Evolutionary conservation across 1,140 invertebrate genomes (phyloP).

Genomic region (Papilio machaon): DNA sequence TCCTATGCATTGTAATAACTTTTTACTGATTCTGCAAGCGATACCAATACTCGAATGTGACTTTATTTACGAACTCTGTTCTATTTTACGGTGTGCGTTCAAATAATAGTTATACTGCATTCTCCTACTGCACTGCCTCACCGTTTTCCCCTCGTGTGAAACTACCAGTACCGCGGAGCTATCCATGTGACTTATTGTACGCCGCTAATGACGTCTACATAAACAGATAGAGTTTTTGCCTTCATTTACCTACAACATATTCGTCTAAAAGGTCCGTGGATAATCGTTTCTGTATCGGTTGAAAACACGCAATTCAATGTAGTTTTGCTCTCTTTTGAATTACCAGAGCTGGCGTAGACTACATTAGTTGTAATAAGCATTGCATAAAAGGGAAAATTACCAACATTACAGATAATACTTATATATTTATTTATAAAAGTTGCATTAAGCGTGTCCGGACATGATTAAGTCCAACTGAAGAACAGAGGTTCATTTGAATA

Average conservation of each 20-base stretch:
- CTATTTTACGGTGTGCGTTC: neutral
- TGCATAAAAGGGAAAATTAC: neutral
- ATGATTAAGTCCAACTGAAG: neutral
- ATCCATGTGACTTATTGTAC: conserved; percentile 61
- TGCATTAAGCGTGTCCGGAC: neutral
- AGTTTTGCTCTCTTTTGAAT: conserved; percentile 31
- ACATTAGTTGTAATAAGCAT: conserved; percentile 1
- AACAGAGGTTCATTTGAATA: neutral
- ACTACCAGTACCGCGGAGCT: conserved; percentile 48
- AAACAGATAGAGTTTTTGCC: conserved; percentile 55
- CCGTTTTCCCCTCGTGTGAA: neutral
- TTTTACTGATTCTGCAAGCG: too few relatives aligned
- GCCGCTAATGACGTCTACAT: conserved; percentile 47
- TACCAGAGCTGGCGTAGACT: conserved; percentile 17
- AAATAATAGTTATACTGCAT: neutral
- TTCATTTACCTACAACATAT: conserved; percentile 49
- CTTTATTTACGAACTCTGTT: neutral
- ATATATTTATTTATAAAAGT: neutral
- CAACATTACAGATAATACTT: neutral
- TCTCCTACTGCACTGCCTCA: neutral
- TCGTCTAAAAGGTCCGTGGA: conserved; percentile 33
- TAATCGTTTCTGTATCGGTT: conserved; percentile 30
- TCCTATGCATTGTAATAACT: too few relatives aligned
- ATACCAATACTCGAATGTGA: neutral
- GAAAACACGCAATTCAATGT: conserved; percentile 30